These are phyloP conservation scores for Gisinianus flammeolus DNA, from an alignment of 2,888 invertebrate species.

Conservation along the genomic window DNA sequence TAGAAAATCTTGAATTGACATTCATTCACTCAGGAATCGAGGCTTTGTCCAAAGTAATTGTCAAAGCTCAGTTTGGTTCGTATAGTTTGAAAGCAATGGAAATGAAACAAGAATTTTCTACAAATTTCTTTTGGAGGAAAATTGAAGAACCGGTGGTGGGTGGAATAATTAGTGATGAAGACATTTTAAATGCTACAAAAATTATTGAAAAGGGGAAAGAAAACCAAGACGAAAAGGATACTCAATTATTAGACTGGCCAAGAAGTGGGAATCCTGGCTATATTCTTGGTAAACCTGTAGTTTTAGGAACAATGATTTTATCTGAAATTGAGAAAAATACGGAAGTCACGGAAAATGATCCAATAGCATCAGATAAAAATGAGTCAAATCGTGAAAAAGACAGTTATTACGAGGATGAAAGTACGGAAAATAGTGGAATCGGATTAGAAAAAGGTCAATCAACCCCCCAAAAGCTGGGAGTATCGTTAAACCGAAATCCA, in stretches of 20 bases:
- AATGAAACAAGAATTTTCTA: constrained; percentile 47
- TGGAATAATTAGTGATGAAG: not conserved
- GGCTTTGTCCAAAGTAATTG: constrained; percentile 63
- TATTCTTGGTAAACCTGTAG: constrained; percentile 69
- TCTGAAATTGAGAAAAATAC: not conserved
- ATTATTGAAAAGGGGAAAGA: constrained; percentile 16
- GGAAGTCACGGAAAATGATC: constrained; percentile 23
- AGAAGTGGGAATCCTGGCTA: constrained; percentile 82
- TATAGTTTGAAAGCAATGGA: constrained; percentile 53
- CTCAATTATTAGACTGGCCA: constrained; percentile 51
- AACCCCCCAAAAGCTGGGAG: not conserved
- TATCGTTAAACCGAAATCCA: not conserved
- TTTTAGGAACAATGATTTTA: constrained; percentile 63
- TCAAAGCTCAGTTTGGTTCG: constrained; percentile 62
- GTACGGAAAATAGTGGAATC: not conserved
- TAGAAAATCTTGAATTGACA: constrained; percentile 61
- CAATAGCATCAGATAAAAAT: not conserved
- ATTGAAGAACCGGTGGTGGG: not conserved
- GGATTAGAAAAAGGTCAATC: not conserved
- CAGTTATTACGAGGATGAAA: not conserved
- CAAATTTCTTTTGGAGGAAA: constrained; percentile 48
- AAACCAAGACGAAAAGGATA: constrained; percentile 11
- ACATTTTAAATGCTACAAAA: constrained; percentile 34
- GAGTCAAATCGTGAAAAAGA: constrained; percentile 6
- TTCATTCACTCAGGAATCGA: constrained; percentile 64